Evolutionary conservation across 2,113 vertebrate genomes (phyloP), one percentile per base, ranked within the genome.

Genomic region (Notarius quadriscutis): DNA sequence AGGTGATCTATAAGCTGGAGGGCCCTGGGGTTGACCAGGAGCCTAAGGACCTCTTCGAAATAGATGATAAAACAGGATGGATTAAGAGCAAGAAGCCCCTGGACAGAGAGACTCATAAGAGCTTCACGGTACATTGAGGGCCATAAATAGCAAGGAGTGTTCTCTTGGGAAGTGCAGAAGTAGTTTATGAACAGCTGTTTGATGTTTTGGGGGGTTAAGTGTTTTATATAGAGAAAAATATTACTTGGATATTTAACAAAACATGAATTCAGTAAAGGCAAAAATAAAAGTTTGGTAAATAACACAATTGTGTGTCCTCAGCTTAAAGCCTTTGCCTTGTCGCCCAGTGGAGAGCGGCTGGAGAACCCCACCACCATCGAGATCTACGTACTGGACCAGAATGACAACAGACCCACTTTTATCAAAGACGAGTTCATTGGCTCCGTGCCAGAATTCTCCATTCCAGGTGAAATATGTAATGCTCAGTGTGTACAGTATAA

Each of bases 371-470:
- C 97, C 0, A 97, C 97, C 90, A 95, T 99, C 89, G 97, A 99
- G 94, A 99, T 99, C 4, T 93, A 98, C 6, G 98, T 99, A 48
- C 93, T 99, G 93, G 98, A 99, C 89, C 97, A 99, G 95, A 99
- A 99, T 0, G 98, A 99, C 95, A 98, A 99, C 94, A 94, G 97
- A 81, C 98, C 98, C 0, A 91, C 91, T 62, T 99, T 99, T 92
- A 91, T 83, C 79, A 93, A 95, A 84, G 93, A 94, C 0, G 89
- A 93, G 1, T 99, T 98, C 88, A 88, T 84, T 0, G 97, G 97
- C 5, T 90, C 1, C 0, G 95, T 99, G 84, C 77, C 95, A n/a
- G 98, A 99, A 92, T 97, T 97, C 0, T 96, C 98, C 0, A 90
- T 93, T 69, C 97, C 98, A 95, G 98, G 98, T 99, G 91, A 89